Evolutionary conservation across 2,113 vertebrate genomes (phyloP).

Genomic region (Paradisaea rubra): DNA sequence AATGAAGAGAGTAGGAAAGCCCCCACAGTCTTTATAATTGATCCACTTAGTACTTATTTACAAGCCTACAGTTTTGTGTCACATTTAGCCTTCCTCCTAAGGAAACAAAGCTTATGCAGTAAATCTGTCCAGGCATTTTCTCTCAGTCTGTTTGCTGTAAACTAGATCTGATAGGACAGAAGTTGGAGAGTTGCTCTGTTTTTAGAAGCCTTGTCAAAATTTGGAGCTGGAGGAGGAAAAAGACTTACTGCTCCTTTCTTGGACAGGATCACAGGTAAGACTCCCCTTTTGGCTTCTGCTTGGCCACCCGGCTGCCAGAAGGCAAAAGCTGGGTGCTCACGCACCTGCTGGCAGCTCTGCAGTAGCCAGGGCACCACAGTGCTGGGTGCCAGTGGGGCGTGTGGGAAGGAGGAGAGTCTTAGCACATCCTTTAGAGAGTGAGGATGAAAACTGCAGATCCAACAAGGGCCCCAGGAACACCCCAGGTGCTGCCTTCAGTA

Average conservation of each 20-base stretch:
- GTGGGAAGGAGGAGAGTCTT: not conserved
- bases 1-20: not conserved
- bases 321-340: not conserved
- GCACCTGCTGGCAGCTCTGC: not conserved
- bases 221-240: not conserved
- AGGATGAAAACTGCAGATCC: not conserved
- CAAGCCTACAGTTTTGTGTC: not conserved
- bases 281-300: not conserved
- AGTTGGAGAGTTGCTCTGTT: not conserved
- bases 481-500: not conserved
- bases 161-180: not conserved
- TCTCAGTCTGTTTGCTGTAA: not conserved
- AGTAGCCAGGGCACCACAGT: fast-evolving
- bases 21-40: not conserved
- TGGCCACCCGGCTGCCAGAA: not conserved
- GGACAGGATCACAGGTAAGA: not conserved
- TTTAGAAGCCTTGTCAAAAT: not conserved
- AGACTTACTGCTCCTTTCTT: not conserved
- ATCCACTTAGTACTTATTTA: not conserved
- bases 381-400: not conserved
- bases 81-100: not conserved
- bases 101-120: not conserved
- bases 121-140: not conserved
- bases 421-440: not conserved
- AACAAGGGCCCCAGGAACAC: not conserved